Base-by-base conservation (phyloP, 2,113 vertebrate species). In the Nerophis lumbriciformis region DNA sequence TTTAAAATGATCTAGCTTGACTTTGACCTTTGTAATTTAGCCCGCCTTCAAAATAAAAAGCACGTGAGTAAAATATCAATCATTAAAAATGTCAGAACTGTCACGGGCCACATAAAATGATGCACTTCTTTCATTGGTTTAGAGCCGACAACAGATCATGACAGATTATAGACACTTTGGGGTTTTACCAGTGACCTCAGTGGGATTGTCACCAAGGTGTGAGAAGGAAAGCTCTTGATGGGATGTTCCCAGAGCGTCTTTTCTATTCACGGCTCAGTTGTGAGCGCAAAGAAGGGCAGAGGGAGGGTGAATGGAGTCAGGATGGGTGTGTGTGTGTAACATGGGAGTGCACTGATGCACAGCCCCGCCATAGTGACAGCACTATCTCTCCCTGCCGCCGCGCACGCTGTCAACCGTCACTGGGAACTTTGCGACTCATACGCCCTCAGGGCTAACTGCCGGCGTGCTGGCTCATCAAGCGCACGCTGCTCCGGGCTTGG, bases 181-280 rank as follows among this genome's bases (percentile, higher is more conserved):
- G 10, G 13, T 48, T 48, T 44, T 48, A 48, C 13, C 21, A 0
- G 3, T 28, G 19, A 59, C 36, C 9, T 21, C 16, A 19, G 7
- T 8, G 14, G 19, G 61, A 65, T 68, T 59, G 71, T 38, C 37
- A 7, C 28, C 11, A 42, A 19, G 56, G 66, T 58, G 52, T 48
- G 58, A 66, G 50, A 49, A 49, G 70, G 53, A 64, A 75, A 80
- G 64, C 72, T 21, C 62, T 64, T 72, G 67, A 84, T 76, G 48
- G 73, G 83, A 84, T 80, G 71, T 72, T 78, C 72, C 66, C 16
- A 54, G 55, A 60, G 42, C 12, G 60, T 56, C 66, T 69, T 63
- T 45, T 71, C 48, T 63, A 68, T 62, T 71, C 73, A 76, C 69
- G 66, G 79, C 75, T 52, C n/a, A n/a, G 76, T 57, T 45, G 70